Evolutionary conservation across 2,797 vertebrate genomes (phyloP).

Genomic region (Platyrinchus mystaceus): DNA sequence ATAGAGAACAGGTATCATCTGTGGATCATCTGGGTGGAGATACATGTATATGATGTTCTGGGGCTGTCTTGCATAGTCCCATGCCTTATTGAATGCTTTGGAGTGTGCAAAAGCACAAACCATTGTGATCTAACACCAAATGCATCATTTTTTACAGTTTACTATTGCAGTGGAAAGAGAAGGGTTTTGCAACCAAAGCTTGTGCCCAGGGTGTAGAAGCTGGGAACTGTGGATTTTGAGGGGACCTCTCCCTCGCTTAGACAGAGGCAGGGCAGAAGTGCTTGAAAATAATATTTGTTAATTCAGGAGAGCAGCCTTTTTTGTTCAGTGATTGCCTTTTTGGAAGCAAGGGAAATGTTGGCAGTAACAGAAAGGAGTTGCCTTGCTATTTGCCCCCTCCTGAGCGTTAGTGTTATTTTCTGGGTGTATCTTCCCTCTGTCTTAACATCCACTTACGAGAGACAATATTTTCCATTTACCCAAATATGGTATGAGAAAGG

Average conservation of each 20-base stretch:
- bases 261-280: not conserved
- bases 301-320: not conserved
- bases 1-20: no score
- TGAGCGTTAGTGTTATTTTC: not conserved
- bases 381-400: not conserved
- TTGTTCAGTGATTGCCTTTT: not conserved
- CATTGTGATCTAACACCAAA: not conserved
- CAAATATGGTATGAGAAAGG: not conserved
- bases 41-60: not conserved
- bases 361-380: not conserved
- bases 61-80: not conserved
- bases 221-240: not conserved
- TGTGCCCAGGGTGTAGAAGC: not conserved
- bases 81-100: not conserved
- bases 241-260: not conserved
- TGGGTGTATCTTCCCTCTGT: not conserved
- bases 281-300: not conserved
- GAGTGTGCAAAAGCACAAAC: not conserved
- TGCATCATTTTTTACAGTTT: not conserved
- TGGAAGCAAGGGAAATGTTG: not conserved
- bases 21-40: not conserved
- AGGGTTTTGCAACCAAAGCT: not conserved
- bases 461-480: not conserved
- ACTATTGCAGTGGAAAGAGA: not conserved
- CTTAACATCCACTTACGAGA: not conserved